Evolutionary conservation across 2,113 vertebrate genomes (phyloP), one percentile per base, ranked within the genome.

Genomic region (Mirza zaza): DNA sequence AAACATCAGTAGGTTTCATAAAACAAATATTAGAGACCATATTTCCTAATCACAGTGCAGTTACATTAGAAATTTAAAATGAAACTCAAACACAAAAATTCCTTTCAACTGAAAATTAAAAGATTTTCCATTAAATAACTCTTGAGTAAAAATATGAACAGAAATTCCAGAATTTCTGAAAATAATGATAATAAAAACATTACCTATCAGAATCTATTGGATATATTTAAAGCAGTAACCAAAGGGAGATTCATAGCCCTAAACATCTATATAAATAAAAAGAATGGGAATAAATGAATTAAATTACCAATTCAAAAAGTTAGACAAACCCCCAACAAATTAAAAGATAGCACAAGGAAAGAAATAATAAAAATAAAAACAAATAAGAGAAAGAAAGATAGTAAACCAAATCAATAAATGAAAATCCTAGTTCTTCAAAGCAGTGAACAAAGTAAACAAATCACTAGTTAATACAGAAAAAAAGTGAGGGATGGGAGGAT

Each of bases 381-480:
- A 89, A 65, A 9, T 75, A 91, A 65, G 11, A 73, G 76, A 52
- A 42, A 95, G 6, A 81, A 90, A 76, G 39, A 57, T 42, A 76
- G 27, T 12, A 77, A 13, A 55, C n/a, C 20, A 85, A 84, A 92
- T 34, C 34, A 82, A 8, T 36, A 73, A 39, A 32, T 67, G 6
- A 32, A 75, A 73, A 55, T 75, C 34, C 23, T 75, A 9, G 21
- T 77, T 67, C 42, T 81, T 67, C 32, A 45, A 80, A 71, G 73
- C 71, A 86, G 77, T 86, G 42, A 91, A 79, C 81, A 52, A 52
- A 87, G 48, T 95, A 36, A 79, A 52, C 61, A 90, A 77, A 59
- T 21, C 13, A 61, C 39, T 81, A 11, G 29, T 23, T 87, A 87
- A 73, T 32, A 42, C 42, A 63, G n/a, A n/a, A 71, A 71, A 39